Evolutionary conservation across 2,888 invertebrate species (phyloP).

Genomic region (Cheilosia soror): DNA sequence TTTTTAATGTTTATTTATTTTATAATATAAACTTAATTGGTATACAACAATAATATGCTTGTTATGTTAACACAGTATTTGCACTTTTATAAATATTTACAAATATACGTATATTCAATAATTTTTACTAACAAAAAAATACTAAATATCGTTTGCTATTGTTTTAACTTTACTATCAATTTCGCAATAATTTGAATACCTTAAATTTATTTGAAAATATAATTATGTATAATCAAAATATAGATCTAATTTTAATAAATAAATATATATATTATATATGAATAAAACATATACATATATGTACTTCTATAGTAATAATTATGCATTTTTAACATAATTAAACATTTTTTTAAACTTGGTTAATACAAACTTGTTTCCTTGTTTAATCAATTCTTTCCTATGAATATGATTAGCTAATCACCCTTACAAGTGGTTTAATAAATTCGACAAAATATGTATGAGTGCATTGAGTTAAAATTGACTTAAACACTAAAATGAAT

Average conservation of each 20-base stretch:
- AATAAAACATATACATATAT: conserved; percentile 6
- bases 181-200: conserved; percentile 11
- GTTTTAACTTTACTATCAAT: conserved; percentile 16
- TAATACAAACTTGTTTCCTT: conserved; percentile 16
- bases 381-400: conserved; percentile 24
- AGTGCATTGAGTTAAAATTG: conserved; percentile 38
- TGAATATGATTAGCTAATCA: conserved; percentile 13
- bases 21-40: conserved; percentile 32
- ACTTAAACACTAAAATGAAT: conserved; percentile 16
- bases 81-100: conserved; percentile 48
- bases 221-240: conserved; percentile 6
- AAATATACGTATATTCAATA: conserved; percentile 41
- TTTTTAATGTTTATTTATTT: conserved; percentile 19
- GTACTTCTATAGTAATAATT: neutral
- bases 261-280: conserved; percentile 1
- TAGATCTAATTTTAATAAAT: conserved; percentile 13
- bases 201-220: conserved; percentile 21
- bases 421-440: conserved; percentile 29
- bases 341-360: conserved; percentile 4
- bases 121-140: conserved; percentile 35
- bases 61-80: conserved; percentile 60
- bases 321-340: neutral
- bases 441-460: conserved; percentile 50
- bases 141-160: conserved; percentile 21
- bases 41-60: conserved; percentile 54